Evolutionary conservation across 2,888 invertebrate species (phyloP).

Genomic region (Meganola albula): DNA sequence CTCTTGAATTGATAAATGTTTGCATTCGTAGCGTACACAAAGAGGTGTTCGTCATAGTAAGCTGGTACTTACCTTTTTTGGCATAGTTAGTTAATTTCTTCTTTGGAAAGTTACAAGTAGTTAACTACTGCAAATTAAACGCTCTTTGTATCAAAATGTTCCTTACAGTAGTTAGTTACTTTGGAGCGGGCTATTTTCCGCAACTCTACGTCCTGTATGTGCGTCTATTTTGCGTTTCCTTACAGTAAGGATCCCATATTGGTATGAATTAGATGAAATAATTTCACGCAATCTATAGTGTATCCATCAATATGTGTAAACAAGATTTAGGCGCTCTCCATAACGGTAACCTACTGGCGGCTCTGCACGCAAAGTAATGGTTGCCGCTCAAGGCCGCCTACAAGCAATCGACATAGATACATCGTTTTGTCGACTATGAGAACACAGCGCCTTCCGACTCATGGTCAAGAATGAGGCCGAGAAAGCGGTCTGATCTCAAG

Average conservation of each 20-base stretch:
- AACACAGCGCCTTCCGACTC: slow-evolving; percentile 63
- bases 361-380: slow-evolving; percentile 74
- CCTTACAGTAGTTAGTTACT: too few relatives aligned
- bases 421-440: slow-evolving; percentile 70
- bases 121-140: too few relatives aligned
- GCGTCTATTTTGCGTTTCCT: too few relatives aligned
- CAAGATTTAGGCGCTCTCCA: slow-evolving; percentile 58
- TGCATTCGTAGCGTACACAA: slow-evolving; percentile 19
- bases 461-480: slow-evolving; percentile 65
- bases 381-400: slow-evolving; percentile 74
- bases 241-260: too few relatives aligned
- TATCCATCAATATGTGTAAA: slow-evolving; percentile 50
- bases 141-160: too few relatives aligned
- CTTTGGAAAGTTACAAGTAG: too few relatives aligned
- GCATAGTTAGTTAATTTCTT: too few relatives aligned
- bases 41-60: background rate
- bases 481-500: slow-evolving; percentile 57
- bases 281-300: slow-evolving; percentile 37
- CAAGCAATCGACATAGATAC: slow-evolving; percentile 75
- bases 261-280: slow-evolving; percentile 15
- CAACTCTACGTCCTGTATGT: too few relatives aligned
- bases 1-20: slow-evolving; percentile 30
- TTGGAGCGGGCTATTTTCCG: too few relatives aligned
- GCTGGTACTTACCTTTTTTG: too few relatives aligned
- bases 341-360: slow-evolving; percentile 67